A percentile compares a stretch with the other conserved stretches of the same genome.
These are phyloP conservation scores for Leucoptera coffeella DNA, from an alignment of 2,888 invertebrate species.

Conservation along the genomic window DNA sequence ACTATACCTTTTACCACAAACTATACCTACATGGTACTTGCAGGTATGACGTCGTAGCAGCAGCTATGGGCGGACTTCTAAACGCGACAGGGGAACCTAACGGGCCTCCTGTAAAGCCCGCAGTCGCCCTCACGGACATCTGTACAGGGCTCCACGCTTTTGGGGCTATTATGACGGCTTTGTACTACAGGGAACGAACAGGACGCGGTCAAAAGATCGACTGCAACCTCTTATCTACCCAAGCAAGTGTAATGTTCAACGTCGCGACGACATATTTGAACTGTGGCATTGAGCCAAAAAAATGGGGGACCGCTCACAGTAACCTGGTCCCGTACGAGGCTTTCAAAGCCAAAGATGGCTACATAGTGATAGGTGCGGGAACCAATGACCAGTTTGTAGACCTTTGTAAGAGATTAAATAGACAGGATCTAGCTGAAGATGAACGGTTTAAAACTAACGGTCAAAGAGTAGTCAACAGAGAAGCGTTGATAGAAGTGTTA, in stretches of 20 bases:
- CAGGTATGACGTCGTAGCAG: constrained; percentile 88
- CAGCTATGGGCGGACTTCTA: constrained; percentile 85
- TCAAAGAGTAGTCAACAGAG: constrained; percentile 69
- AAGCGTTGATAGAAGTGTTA: constrained; percentile 59
- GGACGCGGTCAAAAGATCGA: constrained; percentile 89
- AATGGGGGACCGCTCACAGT: constrained; percentile 91
- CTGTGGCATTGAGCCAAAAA: constrained; percentile 65
- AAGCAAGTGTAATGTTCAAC: constrained; percentile 83
- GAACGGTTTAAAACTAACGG: constrained; percentile 66
- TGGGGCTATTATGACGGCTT: constrained; percentile 88
- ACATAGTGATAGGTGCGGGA: constrained; percentile 82
- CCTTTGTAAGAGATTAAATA: constrained; percentile 59
- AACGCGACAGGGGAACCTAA: constrained; percentile 81
- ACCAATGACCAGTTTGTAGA: constrained; percentile 75
- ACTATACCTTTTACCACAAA: too few relatives aligned
- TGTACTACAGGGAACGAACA: constrained; percentile 70
- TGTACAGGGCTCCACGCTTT: constrained; percentile 92
- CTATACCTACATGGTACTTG: too few relatives aligned
- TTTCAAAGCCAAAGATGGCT: constrained; percentile 76
- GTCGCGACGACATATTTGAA: constrained; percentile 88
- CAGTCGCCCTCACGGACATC: constrained; percentile 89
- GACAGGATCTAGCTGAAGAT: constrained; percentile 56
- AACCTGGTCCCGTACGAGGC: constrained; percentile 94
- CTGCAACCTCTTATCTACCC: constrained; percentile 89
- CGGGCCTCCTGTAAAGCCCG: constrained; percentile 85